phyloP scores from a whole-genome alignment of 2,113 vertebrate genomes.

The Astatoreochromis straeleni region DNA sequence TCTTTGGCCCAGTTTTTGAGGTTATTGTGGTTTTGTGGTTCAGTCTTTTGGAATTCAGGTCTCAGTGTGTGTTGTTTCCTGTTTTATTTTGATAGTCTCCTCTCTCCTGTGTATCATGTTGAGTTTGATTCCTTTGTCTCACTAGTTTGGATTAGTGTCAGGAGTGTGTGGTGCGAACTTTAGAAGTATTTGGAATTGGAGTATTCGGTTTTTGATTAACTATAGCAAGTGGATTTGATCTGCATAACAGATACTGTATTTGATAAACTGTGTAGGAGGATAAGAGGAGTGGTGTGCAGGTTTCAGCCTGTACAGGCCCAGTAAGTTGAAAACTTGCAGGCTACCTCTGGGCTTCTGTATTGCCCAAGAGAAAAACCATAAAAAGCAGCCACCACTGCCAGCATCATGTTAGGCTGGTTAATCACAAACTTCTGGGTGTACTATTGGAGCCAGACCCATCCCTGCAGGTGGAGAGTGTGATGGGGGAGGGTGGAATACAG shows the following conservation, averaged over 20 bases:
- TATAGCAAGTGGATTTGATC: neutral
- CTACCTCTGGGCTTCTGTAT: neutral
- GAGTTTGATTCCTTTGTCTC: neutral
- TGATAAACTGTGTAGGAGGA: neutral
- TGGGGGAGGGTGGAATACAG: neutral
- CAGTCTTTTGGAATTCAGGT: neutral
- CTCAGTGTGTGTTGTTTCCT: neutral
- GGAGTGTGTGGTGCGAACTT: fast-evolving
- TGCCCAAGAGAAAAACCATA: neutral
- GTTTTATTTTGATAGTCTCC: neutral
- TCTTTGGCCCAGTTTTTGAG: neutral
- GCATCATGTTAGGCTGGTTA: neutral
- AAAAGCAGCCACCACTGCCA: neutral
- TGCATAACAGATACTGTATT: neutral
- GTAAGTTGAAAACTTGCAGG: neutral
- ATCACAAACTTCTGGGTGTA: neutral
- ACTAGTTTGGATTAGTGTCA: too few species aligned
- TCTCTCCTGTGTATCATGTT: neutral
- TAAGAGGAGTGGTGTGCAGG: neutral
- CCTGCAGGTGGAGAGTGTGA: neutral
- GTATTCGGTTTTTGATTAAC: neutral
- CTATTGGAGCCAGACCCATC: neutral
- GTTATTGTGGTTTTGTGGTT: neutral
- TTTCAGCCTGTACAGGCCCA: neutral
- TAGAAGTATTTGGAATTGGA: too few species aligned